Base-by-base conservation (phyloP, 2,888 invertebrate genomes). In the Lordiphosa fenestrarum region DNA sequence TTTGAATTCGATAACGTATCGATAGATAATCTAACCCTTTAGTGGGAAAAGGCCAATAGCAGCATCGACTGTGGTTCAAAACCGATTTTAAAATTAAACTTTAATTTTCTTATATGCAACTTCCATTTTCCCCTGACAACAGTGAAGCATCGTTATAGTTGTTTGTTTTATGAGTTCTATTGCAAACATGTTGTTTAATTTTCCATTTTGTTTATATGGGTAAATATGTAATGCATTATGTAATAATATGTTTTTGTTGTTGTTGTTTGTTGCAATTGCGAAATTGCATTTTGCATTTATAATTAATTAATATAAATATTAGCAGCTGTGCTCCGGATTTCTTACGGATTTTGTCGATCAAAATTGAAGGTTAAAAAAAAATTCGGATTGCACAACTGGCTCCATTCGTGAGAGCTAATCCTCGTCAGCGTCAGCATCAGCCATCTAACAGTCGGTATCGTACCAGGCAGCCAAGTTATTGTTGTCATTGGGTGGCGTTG, bases 391-490 rank as follows among this genome's bases (percentile, higher is more conserved):
- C 25, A 25, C 25, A 25, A 25, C 25, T 25, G 25, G 25, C 25
- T 25, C 7, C 3, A 25, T 25, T 6, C 25, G 25, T 25, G 25
- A 25, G 25, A 25, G 25, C 6, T 25, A 25, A 25, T 25, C 25
- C 69, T 47, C 19, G 35, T 25, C 25, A 48, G 36, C 40, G 9
- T 63, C 36, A 12, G 53, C 50, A 15, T 30, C 42, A 15, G 44
- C 35, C 49, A 42, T 61, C 56, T 93, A 98, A 88, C 98, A 94
- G 91, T 98, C 98, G 73, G 98, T 98, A 91, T 98, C 98, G 91
- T 98, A 98, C 98, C 98, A 98, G 84, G 97, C 97, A 71, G 97
- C 96, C 80, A 96, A 95, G 89, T 96, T 96, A 89, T 94, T 95
- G 91, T 96, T 96, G 90, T 96, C 95, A 85, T 95, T 94, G 42